Evolutionary conservation across 2,797 vertebrate species (phyloP).

Genomic region (Glossophaga mutica): DNA sequence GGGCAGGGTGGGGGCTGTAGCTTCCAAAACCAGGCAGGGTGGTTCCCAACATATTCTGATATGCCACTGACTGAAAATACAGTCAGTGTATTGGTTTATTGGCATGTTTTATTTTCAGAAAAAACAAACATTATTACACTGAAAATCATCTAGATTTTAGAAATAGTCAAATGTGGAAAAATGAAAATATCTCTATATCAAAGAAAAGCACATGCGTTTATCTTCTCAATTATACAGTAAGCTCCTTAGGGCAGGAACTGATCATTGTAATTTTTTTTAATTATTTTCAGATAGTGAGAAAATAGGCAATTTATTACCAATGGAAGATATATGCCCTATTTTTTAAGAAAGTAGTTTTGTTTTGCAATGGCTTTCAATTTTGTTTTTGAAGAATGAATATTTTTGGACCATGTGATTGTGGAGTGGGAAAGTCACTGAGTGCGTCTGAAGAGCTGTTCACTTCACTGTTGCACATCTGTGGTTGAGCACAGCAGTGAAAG

Average conservation of each 20-base stretch:
- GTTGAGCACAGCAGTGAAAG: background rate
- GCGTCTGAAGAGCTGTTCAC: accelerated
- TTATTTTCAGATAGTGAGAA: constrained; percentile 10
- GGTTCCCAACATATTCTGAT: background rate
- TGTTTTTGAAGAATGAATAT: background rate
- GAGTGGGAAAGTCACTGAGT: background rate
- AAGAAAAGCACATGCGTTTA: background rate
- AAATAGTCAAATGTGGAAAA: background rate
- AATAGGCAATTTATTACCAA: background rate
- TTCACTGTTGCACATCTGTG: background rate
- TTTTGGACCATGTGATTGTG: background rate
- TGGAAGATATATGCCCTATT: accelerated
- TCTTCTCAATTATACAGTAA: background rate
- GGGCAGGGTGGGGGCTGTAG: no score
- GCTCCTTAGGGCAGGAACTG: background rate
- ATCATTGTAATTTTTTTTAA: constrained; percentile 7
- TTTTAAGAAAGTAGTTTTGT: background rate
- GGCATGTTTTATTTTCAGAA: background rate
- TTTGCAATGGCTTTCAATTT: background rate
- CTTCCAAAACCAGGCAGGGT: no score
- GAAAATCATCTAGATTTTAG: background rate
- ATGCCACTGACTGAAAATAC: background rate
- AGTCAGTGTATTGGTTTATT: background rate
- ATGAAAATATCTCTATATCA: background rate
- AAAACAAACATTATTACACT: background rate